Evolutionary conservation across 2,888 invertebrate species (phyloP), one percentile per base, ranked within the genome.

Genomic region (Pantelozetes paolii): DNA sequence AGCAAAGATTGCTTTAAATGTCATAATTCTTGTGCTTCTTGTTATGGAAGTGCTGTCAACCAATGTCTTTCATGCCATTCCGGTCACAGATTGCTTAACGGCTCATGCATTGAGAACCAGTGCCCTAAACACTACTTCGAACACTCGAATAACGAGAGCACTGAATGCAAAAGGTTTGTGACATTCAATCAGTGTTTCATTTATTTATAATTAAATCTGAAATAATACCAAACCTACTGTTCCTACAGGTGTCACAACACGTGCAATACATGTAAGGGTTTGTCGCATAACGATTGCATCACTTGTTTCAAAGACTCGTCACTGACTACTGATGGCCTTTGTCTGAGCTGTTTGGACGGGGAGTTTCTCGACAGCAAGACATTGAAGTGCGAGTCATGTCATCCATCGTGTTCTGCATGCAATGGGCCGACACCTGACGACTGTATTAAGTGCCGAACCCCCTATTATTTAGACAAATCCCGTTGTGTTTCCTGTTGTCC

Each of bases 221-320:
- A 36, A 36, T 8, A 36, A 11, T 6, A 45, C 18, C 3, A 45
- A 57, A 13, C 59, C 1, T 23, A 57, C n/a, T n/a, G n/a, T n/a
- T 32, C 26, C n/a, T 15, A 59, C 70, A 74, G 74, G 18, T 78
- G 78, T 73, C 75, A 78, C 75, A 59, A 73, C 30, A 59, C 71
- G 18, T 78, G 78, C 71, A 67, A 74, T 69, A 74, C 72, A 2
- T 78, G 78, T 72, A 67, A 45, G 23, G 77, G 76, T 48, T 72
- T 70, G 48, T 74, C 76, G n/a, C 71, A 75, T 36, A 57, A 42
- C 71, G 87, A 88, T 79, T 90, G 90, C 82, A 88, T 87, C 57
- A 88, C 89, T 0, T 90, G 90, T 78, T 89, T 89, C 0, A 84
- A 87, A 0, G 88, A 87, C 80, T 89, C 87, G 80, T 89, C 89